Conservation (phyloP, 2,797 vertebrate genomes). For the Rhinogobio ventralis region DNA sequence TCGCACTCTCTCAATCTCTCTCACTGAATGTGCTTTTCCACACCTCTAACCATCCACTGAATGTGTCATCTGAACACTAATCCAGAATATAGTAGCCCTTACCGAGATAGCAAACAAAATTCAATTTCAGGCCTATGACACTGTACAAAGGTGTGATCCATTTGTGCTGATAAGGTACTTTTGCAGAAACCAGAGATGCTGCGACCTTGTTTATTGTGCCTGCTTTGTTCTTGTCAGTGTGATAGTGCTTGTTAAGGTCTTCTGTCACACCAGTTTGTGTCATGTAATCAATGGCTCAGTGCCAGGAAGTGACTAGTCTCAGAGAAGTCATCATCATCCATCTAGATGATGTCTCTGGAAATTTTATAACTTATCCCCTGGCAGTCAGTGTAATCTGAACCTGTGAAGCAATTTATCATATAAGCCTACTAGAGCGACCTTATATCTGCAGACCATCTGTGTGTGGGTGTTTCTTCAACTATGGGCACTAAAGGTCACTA, state of each 20-base stretch:
- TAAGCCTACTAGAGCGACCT: neutral
- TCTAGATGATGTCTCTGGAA: constrained; percentile 33
- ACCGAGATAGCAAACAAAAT: constrained; percentile 12
- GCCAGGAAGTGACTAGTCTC: constrained; percentile 40
- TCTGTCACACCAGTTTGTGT: constrained; percentile 47
- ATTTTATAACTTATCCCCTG: constrained; percentile 20
- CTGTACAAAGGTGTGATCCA: constrained; percentile 35
- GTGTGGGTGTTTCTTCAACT: constrained; percentile 30
- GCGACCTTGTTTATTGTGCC: constrained; percentile 51
- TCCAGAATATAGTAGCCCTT: constrained; percentile 39
- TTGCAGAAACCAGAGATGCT: constrained; percentile 26
- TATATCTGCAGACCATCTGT: neutral
- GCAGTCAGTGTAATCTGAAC: constrained; percentile 42
- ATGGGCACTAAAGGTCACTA: neutral
- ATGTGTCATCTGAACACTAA: constrained; percentile 35
- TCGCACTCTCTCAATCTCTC: constrained; percentile 24
- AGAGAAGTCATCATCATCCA: constrained; percentile 46
- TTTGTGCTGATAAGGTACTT: constrained; percentile 50
- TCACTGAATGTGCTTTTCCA: constrained; percentile 43
- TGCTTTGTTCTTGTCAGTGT: constrained; percentile 51
- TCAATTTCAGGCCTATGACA: constrained; percentile 29
- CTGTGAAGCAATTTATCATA: constrained; percentile 15
- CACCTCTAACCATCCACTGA: constrained; percentile 45
- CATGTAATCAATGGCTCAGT: constrained; percentile 34
- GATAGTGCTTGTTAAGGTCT: constrained; percentile 53